A percentile compares a stretch with the other conserved stretches of the same genome.
Evolutionary conservation across 2,888 invertebrate species (phyloP).

Genomic region (Autographa pulchrina): DNA sequence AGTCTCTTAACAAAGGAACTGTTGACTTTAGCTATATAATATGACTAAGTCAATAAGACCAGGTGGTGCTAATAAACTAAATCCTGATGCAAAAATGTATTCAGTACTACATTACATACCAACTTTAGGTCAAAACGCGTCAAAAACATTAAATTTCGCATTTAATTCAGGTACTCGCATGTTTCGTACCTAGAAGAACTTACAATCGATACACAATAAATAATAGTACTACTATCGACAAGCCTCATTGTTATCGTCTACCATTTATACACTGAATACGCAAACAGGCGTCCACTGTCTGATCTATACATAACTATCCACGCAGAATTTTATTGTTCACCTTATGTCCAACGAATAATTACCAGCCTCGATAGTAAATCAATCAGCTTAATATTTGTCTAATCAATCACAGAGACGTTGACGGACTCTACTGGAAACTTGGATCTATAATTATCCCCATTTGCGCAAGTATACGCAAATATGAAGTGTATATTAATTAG

Average conservation of each 20-base stretch:
- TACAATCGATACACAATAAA: no score
- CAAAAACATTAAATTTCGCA: no score
- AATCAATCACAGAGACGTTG: constrained; percentile 16
- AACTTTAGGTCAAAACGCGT: neutral
- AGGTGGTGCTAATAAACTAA: constrained; percentile 1
- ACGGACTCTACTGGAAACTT: constrained; percentile 3
- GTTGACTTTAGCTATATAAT: neutral
- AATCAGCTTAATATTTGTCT: constrained; percentile 19
- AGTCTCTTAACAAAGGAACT: constrained; percentile 1
- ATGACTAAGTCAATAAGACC: neutral
- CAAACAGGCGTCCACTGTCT: neutral
- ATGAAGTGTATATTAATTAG: constrained; percentile 31
- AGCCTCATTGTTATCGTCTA: constrained; percentile 23
- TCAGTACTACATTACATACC: neutral
- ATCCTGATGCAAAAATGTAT: neutral
- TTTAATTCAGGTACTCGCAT: no score
- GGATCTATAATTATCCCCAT: constrained; percentile 8
- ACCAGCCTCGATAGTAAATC: neutral
- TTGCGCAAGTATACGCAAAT: constrained; percentile 20
- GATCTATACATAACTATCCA: neutral
- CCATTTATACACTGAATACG: neutral
- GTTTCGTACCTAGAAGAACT: no score
- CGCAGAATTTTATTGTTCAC: neutral
- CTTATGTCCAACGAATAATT: neutral
- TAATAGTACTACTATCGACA: neutral